Evolutionary conservation across 2,797 vertebrate genomes (phyloP).

Genomic region (Esox masquinongy): DNA sequence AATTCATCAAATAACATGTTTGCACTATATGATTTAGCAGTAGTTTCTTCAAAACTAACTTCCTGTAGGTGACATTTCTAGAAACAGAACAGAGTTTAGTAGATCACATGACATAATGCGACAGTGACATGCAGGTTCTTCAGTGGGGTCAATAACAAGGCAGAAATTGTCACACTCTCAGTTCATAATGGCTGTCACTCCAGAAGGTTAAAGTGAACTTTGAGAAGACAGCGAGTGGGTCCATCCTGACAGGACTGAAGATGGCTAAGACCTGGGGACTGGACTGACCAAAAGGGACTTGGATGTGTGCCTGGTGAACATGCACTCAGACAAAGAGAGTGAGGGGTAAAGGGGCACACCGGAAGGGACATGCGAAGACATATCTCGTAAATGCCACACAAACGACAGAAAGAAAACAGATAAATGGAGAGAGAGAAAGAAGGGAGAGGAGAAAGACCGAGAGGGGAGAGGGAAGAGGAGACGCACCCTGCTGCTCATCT

Average conservation of each 20-base stretch:
- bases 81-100: neutral
- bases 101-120: neutral
- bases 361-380: neutral
- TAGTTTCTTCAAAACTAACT: neutral
- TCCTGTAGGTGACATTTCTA: neutral
- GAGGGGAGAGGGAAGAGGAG: constrained; percentile 59
- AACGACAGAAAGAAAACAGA: constrained; percentile 5
- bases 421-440: neutral
- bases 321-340: neutral
- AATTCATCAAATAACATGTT: neutral
- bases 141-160: neutral
- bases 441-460: constrained; percentile 41
- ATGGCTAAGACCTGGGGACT: neutral
- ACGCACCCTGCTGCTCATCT: constrained; percentile 97
- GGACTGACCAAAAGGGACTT: neutral
- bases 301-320: neutral
- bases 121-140: neutral
- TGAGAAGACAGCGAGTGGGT: neutral
- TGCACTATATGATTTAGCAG: neutral
- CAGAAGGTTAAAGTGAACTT: neutral
- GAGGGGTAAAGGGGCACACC: neutral
- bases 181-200: constrained; percentile 1
- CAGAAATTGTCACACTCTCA: constrained; percentile 26
- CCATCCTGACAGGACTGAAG: neutral
- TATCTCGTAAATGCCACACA: neutral